Evolutionary conservation across 2,888 invertebrate genomes (phyloP), one percentile per base, ranked within the genome.

Genomic region (Sipunculus nudus): DNA sequence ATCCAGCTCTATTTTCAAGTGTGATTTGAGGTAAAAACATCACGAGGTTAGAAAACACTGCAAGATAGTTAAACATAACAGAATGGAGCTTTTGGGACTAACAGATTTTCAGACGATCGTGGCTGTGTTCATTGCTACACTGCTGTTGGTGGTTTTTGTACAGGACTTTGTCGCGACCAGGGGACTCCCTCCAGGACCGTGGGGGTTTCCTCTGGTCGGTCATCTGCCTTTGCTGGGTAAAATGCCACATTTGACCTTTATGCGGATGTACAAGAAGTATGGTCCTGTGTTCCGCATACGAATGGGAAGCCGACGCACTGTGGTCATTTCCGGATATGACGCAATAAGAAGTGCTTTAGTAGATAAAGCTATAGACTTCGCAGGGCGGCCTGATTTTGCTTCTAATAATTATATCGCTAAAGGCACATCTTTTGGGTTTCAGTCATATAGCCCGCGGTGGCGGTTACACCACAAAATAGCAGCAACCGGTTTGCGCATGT

Each of bases 181-280:
- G n/a, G n/a, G n/a, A n/a, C n/a, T n/a, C n/a, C n/a, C n/a, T n/a
- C 79, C 79, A 0, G 78, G 79, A 1, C 79, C 80, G 3, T 63
- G 62, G 60, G 74, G 71, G 6, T 64, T 74, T 52, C 80, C 80
- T 4, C 61, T 78, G 6, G 45, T 80, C 4, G 80, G 80, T n/a
- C 74, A 77, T 56, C 68, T 78, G 5, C 64, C 62, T 2, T 66
- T 66, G 5, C 63, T 79, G 4, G 75, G 78, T 4, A 62, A 59
- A 21, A 72, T 71, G 35, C 78, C 78, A 0, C 79, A 79, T 56
- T 52, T 61, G 35, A 70, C 74, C 19, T 49, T 80, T 40, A 74
- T 75, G 2, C 52, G 63, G n/a, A 59, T 72, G 26, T 63, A 75
- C 32, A 39, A 57, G n/a, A 62, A 54, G 21, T 78, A 79, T 59